Evolutionary conservation across 2,888 invertebrate species (phyloP), one percentile per base, ranked within the genome.

Genomic region (Diachrysia chrysitis): DNA sequence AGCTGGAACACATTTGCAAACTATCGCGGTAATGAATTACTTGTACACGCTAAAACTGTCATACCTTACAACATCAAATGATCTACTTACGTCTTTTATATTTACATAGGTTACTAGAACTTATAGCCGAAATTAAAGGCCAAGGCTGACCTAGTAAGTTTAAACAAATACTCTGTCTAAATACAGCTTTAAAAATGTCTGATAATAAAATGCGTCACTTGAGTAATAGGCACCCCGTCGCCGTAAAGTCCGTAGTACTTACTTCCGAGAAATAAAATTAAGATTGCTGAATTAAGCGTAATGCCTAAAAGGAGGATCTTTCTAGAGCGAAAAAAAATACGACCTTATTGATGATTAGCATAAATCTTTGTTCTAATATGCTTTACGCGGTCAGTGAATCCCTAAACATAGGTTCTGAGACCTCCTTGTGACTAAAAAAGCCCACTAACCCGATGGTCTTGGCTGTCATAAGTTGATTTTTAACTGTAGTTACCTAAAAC

Each of bases 221-320:
- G 42, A 42, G 6, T 42, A 42, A 42, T 6, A 42, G 42, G n/a
- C 42, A 42, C 42, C 12, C n/a, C 42, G 42, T 42, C 42, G 42
- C 42, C 42, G n/a, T 42, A 5, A n/a, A 42, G 42, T 42, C 42
- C 42, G 42, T n/a, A 16, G 37, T 14, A n/a, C 42, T 42, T 42
- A 42, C 42, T 42, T 42, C 42, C 42, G n/a, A 42, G 42, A 42
- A 42, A 42, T 42, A 42, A 42, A 42, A 42, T 42, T 42, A n/a
- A 6, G 42, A 42, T 42, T n/a, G n/a, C 42, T 42, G 42, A 42
- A 42, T 42, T 42, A 42, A 42, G 42, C 7, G 42, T 42, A 16
- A n/a, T 42, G n/a, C 42, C 42, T 42, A 42, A 42, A 42, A n/a
- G n/a, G 42, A 42, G n/a, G n/a, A 42, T 3, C 14, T n/a, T 42